A percentile compares a stretch with the other conserved stretches of the same genome.
phyloP scores from a whole-genome alignment of 2,888 invertebrate species.

The Ophion costatus region DNA sequence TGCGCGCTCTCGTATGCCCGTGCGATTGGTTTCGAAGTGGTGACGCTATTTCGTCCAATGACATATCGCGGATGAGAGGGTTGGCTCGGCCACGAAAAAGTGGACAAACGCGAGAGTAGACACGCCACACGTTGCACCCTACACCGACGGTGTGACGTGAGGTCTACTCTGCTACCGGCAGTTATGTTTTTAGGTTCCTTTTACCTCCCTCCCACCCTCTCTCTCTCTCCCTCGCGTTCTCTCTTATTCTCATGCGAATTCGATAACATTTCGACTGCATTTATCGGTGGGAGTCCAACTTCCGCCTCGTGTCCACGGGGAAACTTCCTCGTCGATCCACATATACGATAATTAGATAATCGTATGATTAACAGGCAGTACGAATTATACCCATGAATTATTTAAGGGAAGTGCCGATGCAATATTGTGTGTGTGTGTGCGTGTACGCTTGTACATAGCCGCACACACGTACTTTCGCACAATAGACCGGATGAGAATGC shows the following conservation, averaged over 20 bases:
- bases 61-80: conserved; percentile 39
- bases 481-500: background rate
- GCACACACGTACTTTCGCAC: background rate
- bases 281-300: conserved; percentile 46
- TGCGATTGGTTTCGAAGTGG: conserved; percentile 53
- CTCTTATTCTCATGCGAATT: conserved; percentile 52
- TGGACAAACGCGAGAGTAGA: conserved; percentile 54
- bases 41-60: conserved; percentile 58
- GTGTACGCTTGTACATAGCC: background rate
- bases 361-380: conserved; percentile 73
- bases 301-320: background rate
- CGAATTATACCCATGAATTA: conserved; percentile 75
- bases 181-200: conserved; percentile 12
- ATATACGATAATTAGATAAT: conserved; percentile 76
- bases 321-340: conserved; percentile 6
- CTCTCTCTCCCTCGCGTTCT: conserved; percentile 41
- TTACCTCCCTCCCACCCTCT: background rate
- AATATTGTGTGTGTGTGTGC: conserved; percentile 66
- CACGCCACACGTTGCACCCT: conserved; percentile 19
- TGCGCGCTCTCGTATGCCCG: background rate
- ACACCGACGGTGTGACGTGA: conserved; percentile 39
- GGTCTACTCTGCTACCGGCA: background rate
- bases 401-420: conserved; percentile 69
- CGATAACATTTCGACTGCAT: conserved; percentile 33
- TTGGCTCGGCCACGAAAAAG: conserved; percentile 25